Base-by-base conservation (phyloP, 2,113 vertebrate species). In the Cranoglanis bouderius region DNA sequence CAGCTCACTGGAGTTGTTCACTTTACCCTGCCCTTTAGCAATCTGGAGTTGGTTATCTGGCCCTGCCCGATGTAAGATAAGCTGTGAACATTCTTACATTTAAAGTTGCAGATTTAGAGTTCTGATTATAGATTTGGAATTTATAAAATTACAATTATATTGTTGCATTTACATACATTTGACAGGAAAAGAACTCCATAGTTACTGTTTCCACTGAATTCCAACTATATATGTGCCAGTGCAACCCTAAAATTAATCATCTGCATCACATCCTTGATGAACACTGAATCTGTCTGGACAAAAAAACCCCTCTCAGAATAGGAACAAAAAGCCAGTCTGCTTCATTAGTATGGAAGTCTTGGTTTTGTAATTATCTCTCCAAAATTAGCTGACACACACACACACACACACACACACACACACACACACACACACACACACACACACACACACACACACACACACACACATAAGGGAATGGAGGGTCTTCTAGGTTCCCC, bases 371-470 rank as follows among this genome's bases (percentile, higher is more conserved):
- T 96, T 96, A 96, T 94, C 93, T 88, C 92, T 91, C 94, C 92
- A 93, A 93, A 93, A 95, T 94, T 92, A 90, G 93, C 93, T 95
- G 88, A 88, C 93, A 88, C 90, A 90, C 93, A 93, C 94, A 94
- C 94, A 95, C 67, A 95, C 93, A 91, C 94, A 92, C 94, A 94
- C 94, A 95, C 95, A 95, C 94, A 94, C 67, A 95, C 93, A 92
- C 94, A 92, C 94, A 94, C 94, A 95, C 95, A 95, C 94, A 94
- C 70, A 94, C 93, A 92, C 94, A 92, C 94, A 94, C 94, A 94
- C 95, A 95, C 94, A 94, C 70, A 94, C 93, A 88, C 93, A 88
- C 90, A 90, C 93, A 93, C 94, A 94, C 94, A 95, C 70, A 95
- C 93, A 92, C 94, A 92, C 94, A 94, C 94, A 95, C 95, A 95